Evolutionary conservation across 2,113 vertebrate species (phyloP).

Genomic region (Myxocyprinus asiaticus): DNA sequence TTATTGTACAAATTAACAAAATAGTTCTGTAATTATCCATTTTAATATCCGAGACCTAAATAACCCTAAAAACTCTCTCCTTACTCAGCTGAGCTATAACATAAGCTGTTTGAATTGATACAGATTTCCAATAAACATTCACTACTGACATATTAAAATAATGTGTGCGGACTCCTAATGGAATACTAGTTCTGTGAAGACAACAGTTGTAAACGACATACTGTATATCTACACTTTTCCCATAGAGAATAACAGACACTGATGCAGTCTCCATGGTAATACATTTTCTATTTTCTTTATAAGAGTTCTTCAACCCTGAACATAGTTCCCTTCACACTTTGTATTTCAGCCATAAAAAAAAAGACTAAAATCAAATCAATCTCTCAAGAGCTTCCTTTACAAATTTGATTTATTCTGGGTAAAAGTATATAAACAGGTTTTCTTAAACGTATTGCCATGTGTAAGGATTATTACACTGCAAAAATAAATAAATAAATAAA

Average conservation of each 20-base stretch:
- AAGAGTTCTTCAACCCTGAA: conserved; percentile 77
- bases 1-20: too few species aligned
- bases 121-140: not conserved
- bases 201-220: conserved; percentile 79
- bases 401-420: conserved; percentile 11
- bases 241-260: conserved; percentile 86
- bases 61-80: too few species aligned
- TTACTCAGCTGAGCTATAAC: not conserved
- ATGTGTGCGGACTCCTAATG: conserved; percentile 24
- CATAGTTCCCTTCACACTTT: conserved; percentile 37
- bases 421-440: not conserved
- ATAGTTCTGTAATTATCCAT: too few species aligned
- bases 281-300: conserved; percentile 63
- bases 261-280: conserved; percentile 92
- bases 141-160: not conserved
- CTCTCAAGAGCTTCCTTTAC: conserved; percentile 29
- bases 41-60: too few species aligned
- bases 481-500: too few species aligned
- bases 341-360: conserved; percentile 36
- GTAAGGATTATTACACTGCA: not conserved
- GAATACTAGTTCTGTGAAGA: conserved; percentile 41
- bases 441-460: not conserved
- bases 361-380: conserved; percentile 39
- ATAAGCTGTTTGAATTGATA: not conserved
- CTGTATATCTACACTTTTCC: conserved; percentile 87